These are phyloP conservation scores for Gallinago solitaria DNA, from an alignment of 2,797 vertebrate species.

Conservation along the genomic window DNA sequence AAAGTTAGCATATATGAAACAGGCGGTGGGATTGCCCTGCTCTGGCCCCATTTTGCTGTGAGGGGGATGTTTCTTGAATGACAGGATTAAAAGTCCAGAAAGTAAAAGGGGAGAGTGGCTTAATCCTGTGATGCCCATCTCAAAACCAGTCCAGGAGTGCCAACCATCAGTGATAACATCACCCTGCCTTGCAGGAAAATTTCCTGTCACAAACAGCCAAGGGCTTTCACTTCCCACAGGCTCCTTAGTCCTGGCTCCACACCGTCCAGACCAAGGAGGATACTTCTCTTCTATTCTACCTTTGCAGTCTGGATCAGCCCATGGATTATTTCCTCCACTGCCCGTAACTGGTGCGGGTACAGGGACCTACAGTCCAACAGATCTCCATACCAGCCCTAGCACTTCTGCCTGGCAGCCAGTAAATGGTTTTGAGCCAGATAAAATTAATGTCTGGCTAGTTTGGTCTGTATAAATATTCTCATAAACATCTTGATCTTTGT, in stretches of 20 bases:
- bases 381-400: accelerated
- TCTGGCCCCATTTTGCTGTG: neutral
- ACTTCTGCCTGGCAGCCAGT: neutral
- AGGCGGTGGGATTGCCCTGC: neutral
- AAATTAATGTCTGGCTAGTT: neutral
- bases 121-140: neutral
- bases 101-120: neutral
- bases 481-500: neutral
- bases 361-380: neutral
- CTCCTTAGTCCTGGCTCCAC: accelerated
- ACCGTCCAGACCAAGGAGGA: neutral
- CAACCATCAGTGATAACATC: accelerated
- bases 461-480: neutral
- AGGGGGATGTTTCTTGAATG: neutral
- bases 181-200: neutral
- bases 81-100: neutral
- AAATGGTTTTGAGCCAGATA: neutral
- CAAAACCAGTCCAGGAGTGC: neutral
- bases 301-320: neutral
- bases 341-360: neutral
- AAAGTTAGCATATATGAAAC: neutral
- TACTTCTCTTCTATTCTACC: neutral
- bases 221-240: neutral
- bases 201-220: neutral
- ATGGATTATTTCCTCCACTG: neutral